phyloP scores from a whole-genome alignment of 2,888 invertebrate species.

The Caenorhabditis drosophilae region DNA sequence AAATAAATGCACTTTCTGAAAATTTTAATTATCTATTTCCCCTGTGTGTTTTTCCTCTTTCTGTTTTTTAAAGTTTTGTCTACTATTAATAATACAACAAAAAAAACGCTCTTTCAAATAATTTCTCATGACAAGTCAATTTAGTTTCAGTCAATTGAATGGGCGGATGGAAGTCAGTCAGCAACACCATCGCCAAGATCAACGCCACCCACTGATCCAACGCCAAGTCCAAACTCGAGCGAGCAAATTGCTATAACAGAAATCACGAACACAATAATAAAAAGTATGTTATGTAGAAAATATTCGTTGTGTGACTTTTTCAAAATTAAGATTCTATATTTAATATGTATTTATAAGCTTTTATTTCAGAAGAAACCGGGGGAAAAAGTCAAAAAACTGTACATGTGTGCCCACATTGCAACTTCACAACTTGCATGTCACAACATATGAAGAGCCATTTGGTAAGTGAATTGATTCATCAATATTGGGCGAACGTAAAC shows the following conservation, averaged over 20 bases:
- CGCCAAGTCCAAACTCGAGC: conserved; percentile 31
- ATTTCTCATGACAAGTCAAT: too few species aligned
- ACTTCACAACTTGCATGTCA: conserved; percentile 68
- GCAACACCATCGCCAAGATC: conserved; percentile 41
- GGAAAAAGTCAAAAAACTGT: conserved; percentile 37
- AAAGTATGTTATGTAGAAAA: conserved; percentile 30
- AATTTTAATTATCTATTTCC: too few species aligned
- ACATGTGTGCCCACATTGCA: conserved; percentile 68
- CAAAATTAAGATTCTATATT: too few species aligned
- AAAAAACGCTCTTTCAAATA: too few species aligned
- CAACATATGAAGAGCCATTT: conserved; percentile 69
- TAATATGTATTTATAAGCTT: neutral
- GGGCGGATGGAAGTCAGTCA: conserved; percentile 41
- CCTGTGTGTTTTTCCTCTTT: too few species aligned
- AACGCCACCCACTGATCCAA: conserved; percentile 33
- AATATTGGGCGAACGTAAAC: conserved; percentile 1
- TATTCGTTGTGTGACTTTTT: too few species aligned
- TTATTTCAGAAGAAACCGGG: conserved; percentile 19
- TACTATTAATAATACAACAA: too few species aligned
- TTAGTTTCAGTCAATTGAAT: conserved; percentile 42
- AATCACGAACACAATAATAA: conserved; percentile 21
- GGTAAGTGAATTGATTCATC: conserved; percentile 54
- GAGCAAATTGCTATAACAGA: conserved; percentile 24
- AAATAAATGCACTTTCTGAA: too few species aligned
- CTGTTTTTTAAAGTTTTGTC: too few species aligned